These are phyloP conservation scores for Plecturocebus donacophilus DNA, from an alignment of 2,113 vertebrate species.

Conservation along the genomic window DNA sequence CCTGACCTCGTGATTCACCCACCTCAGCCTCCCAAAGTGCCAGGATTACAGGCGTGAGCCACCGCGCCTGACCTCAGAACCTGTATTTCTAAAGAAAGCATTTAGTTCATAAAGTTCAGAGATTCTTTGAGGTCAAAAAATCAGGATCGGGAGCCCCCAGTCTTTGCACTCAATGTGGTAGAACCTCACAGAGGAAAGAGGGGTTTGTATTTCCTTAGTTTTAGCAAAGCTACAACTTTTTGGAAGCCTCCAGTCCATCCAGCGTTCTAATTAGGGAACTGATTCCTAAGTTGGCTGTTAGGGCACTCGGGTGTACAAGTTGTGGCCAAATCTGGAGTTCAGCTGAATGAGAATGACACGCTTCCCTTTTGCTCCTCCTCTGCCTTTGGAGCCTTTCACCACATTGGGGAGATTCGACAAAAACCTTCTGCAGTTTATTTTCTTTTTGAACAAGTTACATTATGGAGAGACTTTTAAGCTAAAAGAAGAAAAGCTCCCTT, in stretches of 20 bases:
- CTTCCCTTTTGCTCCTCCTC: neutral
- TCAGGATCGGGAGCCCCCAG: neutral
- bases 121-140: neutral
- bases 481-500: slow-evolving; percentile 62
- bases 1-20: too few species aligned
- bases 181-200: neutral
- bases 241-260: neutral
- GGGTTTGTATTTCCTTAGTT: slow-evolving; percentile 1
- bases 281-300: neutral
- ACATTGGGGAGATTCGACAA: slow-evolving; percentile 52
- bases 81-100: slow-evolving; percentile 1
- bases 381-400: slow-evolving; percentile 57
- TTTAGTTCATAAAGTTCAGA: slow-evolving; percentile 24
- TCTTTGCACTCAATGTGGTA: neutral
- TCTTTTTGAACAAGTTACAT: slow-evolving; percentile 56
- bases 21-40: too few species aligned
- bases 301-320: neutral
- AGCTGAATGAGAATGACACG: neutral
- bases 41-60: too few species aligned
- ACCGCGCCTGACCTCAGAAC: too few species aligned
- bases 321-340: neutral
- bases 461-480: slow-evolving; percentile 44
- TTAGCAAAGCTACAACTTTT: neutral
- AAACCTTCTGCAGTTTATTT: slow-evolving; percentile 64
- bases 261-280: neutral